A percentile compares a stretch with the other conserved stretches of the same genome.
These are phyloP conservation scores for Cryptoleucopteryx plumbea DNA, from an alignment of 2,113 vertebrate species.

Conservation along the genomic window DNA sequence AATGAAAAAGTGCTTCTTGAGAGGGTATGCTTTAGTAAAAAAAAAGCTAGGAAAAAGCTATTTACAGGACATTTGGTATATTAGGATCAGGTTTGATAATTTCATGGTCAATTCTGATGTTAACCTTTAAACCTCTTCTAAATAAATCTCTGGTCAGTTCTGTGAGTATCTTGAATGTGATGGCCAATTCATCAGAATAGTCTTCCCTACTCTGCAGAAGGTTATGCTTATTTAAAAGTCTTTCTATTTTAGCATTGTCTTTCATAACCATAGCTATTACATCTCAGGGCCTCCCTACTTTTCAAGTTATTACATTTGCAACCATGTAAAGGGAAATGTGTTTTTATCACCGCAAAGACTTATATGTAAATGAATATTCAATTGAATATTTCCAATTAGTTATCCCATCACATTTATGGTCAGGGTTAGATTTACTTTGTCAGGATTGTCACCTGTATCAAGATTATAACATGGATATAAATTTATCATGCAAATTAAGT, in stretches of 20 bases:
- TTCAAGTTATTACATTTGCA: not conserved
- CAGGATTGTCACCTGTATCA: not conserved
- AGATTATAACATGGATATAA: not conserved
- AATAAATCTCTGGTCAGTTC: not conserved
- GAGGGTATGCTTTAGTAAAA: not conserved
- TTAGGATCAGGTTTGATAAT: not conserved
- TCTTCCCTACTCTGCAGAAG: not conserved
- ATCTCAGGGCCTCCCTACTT: not conserved
- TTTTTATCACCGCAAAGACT: not conserved
- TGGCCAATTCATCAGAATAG: fast-evolving
- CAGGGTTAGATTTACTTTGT: not conserved
- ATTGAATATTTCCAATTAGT: not conserved
- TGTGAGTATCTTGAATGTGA: not conserved
- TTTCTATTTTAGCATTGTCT: not conserved
- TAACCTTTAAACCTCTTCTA: not conserved
- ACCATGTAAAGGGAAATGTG: not conserved
- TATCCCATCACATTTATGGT: not conserved
- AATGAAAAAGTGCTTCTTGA: not conserved
- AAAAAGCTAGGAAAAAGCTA: not conserved
- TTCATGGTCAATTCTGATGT: not conserved
- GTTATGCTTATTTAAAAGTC: not conserved
- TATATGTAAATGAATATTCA: not conserved
- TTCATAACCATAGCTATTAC: not conserved
- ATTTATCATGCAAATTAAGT: not conserved
- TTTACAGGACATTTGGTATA: not conserved